A percentile compares a stretch with the other conserved stretches of the same genome.
Evolutionary conservation across 2,888 invertebrate species (phyloP).

Genomic region (Papilio protenor): DNA sequence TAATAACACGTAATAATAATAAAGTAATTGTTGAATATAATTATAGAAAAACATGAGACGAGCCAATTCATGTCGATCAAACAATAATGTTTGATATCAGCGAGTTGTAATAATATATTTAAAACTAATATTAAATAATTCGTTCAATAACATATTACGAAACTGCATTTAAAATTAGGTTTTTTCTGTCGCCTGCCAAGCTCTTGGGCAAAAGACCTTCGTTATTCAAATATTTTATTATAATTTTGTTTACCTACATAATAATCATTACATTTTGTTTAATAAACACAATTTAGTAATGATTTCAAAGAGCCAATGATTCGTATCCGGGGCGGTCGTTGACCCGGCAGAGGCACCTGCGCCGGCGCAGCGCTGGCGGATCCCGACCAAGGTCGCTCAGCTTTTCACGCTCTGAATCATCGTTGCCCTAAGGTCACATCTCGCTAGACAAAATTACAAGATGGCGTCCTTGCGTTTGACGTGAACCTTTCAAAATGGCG

Average conservation of each 20-base stretch:
- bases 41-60: not conserved
- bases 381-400: conserved; percentile 47
- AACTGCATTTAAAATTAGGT: not conserved
- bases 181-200: not conserved
- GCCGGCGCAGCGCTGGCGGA: conserved; percentile 57
- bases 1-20: not conserved
- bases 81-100: conserved; percentile 2
- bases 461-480: conserved; percentile 30
- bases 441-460: conserved; percentile 30
- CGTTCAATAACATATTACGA: not conserved
- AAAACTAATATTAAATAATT: not conserved
- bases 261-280: not conserved
- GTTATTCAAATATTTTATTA: not conserved
- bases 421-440: conserved; percentile 27
- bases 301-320: conserved; percentile 55
- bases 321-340: conserved; percentile 62
- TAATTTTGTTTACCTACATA: not conserved
- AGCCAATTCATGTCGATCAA: not conserved
- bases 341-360: conserved; percentile 73
- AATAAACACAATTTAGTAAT: not conserved
- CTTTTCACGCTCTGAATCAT: conserved; percentile 43
- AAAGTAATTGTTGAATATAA: conserved; percentile 1
- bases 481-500: conserved; percentile 33
- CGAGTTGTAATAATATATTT: not conserved
- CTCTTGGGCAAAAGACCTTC: not conserved